phyloP scores from a whole-genome alignment of 2,113 vertebrate genomes.

The Stegostoma tigrinum region DNA sequence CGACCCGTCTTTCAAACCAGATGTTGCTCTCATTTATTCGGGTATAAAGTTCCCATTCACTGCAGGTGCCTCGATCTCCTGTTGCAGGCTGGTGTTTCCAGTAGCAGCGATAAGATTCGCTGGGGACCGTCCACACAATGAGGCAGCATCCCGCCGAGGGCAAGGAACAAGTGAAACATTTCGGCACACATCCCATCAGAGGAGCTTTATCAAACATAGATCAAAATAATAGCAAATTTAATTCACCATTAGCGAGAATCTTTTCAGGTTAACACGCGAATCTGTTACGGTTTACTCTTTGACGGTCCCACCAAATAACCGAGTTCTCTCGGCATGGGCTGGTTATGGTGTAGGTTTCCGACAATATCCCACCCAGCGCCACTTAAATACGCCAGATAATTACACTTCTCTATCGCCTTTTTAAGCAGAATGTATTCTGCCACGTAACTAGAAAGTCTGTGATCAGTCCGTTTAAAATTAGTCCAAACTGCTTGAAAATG shows the following conservation, averaged over 20 bases:
- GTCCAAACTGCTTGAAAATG: background rate
- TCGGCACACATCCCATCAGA: background rate
- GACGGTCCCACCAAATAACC: background rate
- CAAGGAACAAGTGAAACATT: background rate
- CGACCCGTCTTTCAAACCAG: no score
- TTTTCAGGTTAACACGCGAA: no score
- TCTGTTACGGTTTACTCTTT: background rate
- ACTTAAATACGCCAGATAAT: no score
- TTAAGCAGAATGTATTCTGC: background rate
- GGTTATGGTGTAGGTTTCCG: background rate
- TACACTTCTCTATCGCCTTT: background rate
- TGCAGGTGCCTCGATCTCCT: background rate
- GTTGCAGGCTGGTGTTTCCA: background rate
- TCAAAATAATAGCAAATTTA: background rate
- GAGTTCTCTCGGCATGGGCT: background rate
- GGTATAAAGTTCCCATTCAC: no score
- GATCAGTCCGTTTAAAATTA: background rate
- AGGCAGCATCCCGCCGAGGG: background rate
- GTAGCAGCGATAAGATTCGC: background rate
- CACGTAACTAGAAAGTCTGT: no score
- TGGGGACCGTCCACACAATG: background rate
- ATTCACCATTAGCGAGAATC: background rate
- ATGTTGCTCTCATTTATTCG: no score
- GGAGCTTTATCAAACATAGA: background rate
- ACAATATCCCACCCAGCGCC: background rate